These are phyloP conservation scores for Eilema griseolum DNA, from an alignment of 2,888 invertebrate species.

Conservation along the genomic window DNA sequence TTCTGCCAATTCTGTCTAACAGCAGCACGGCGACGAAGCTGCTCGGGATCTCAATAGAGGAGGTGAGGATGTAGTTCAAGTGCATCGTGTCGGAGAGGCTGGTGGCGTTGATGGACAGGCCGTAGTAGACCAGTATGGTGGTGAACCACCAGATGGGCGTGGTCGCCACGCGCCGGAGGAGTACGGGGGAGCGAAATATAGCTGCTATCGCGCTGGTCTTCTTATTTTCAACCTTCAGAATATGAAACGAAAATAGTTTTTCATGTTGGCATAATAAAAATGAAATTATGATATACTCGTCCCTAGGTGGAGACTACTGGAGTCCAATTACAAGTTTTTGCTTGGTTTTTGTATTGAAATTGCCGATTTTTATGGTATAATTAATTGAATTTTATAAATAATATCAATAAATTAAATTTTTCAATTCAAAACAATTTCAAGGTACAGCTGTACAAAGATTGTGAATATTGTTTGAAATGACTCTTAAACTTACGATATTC, in stretches of 20 bases:
- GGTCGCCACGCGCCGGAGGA: constrained; percentile 87
- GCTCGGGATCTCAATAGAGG: constrained; percentile 90
- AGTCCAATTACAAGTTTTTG: no score
- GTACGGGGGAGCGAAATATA: constrained; percentile 81
- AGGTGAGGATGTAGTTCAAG: constrained; percentile 89
- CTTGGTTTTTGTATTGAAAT: no score
- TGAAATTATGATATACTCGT: no score
- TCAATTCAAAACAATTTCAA: no score
- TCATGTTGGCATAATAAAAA: no score
- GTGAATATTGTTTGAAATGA: neutral
- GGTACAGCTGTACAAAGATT: neutral
- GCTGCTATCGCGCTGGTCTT: constrained; percentile 59
- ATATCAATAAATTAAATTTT: no score
- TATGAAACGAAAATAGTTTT: neutral
- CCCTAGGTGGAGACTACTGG: no score
- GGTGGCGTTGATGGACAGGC: constrained; percentile 92
- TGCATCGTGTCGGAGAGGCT: constrained; percentile 91
- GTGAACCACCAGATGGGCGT: constrained; percentile 93
- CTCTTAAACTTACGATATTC: neutral
- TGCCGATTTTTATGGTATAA: no score
- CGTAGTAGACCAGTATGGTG: constrained; percentile 93
- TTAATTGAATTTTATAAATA: no score
- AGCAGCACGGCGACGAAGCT: constrained; percentile 88
- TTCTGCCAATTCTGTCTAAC: constrained; percentile 88
- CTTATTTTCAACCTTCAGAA: constrained; percentile 31